Evolutionary conservation across 2,797 vertebrate species (phyloP), one percentile per base, ranked within the genome.

Genomic region (Eupleurogrammus muticus): DNA sequence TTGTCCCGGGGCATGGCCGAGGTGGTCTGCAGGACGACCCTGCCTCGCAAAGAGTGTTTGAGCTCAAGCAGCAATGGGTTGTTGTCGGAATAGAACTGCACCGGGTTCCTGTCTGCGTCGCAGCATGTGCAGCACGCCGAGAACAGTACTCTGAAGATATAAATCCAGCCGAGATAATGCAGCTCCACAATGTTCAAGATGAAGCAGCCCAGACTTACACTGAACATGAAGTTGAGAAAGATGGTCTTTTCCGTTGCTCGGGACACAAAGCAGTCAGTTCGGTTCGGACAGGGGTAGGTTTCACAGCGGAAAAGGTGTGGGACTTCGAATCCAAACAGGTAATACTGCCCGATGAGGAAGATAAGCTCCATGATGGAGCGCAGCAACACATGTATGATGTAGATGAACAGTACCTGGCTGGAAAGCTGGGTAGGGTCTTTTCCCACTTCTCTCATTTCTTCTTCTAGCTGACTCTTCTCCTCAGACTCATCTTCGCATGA

Each of bases 141-240:
- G 49, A 91, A 89, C 46, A 94, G 65, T 14, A 93, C 79, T 20
- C 87, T 85, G 59, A 92, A 91, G 60, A 92, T 88, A 47, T 92
- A 94, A 50, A 93, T 73, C 91, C 91, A 91, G 48, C 91, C 92
- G 0, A 92, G 79, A 46, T 89, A 93, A 72, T 93, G 91, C 42
- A 94, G 81, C 80, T 93, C 92, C 42, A 79, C 89, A 50, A 92
- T 89, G 81, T 93, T 94, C 59, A 92, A 73, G 53, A 94, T 66
- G 73, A 93, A 94, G 77, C 90, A 95, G 13, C 89, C 90, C 0
- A 91, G 64, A 46, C 91, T 90, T 68, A 92, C 87, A 5, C 83
- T 87, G 49, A 93, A 92, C 90, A 91, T 93, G 73, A 94, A 92
- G 79, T 92, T 93, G 63, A 95, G 87, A 34, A 94, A 93, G 67